Conservation (phyloP, 2,797 vertebrate genomes). For the Xerus rutilus region DNA sequence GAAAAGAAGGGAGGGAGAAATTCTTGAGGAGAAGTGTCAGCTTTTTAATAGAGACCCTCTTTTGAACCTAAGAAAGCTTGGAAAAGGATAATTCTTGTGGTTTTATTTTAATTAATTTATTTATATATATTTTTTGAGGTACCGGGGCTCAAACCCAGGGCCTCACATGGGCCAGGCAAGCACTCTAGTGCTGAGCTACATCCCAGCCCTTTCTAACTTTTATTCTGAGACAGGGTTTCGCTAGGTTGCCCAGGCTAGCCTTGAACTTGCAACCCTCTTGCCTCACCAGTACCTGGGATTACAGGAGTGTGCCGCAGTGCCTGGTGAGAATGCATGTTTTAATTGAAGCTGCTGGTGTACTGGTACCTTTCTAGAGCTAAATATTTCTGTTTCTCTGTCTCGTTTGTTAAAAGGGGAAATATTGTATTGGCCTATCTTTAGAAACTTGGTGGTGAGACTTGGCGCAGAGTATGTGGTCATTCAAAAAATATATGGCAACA, state of each 20-base stretch:
- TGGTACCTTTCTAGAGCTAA: neutral
- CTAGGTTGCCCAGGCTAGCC: neutral
- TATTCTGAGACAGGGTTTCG: neutral
- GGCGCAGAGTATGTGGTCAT: conserved; percentile 42
- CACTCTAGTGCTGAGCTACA: neutral
- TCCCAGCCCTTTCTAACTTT: neutral
- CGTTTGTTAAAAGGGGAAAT: conserved; percentile 64
- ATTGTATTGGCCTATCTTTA: conserved; percentile 35
- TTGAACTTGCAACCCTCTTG: neutral
- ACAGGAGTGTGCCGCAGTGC: neutral
- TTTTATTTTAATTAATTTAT: no score
- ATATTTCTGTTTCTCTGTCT: conserved; percentile 54
- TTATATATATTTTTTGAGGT: neutral
- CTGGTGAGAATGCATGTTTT: neutral
- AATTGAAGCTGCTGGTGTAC: neutral
- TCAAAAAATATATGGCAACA: neutral
- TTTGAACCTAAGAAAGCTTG: neutral
- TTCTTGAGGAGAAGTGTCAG: neutral
- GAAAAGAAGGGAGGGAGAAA: neutral
- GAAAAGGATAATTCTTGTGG: neutral
- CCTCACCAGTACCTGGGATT: neutral
- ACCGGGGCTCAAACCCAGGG: neutral
- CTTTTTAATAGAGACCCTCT: neutral
- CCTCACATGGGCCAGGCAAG: neutral
- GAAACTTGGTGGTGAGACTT: conserved; percentile 42